Base-by-base conservation (phyloP, 1,140 invertebrate species). In the Diploscapter pachys region DNA sequence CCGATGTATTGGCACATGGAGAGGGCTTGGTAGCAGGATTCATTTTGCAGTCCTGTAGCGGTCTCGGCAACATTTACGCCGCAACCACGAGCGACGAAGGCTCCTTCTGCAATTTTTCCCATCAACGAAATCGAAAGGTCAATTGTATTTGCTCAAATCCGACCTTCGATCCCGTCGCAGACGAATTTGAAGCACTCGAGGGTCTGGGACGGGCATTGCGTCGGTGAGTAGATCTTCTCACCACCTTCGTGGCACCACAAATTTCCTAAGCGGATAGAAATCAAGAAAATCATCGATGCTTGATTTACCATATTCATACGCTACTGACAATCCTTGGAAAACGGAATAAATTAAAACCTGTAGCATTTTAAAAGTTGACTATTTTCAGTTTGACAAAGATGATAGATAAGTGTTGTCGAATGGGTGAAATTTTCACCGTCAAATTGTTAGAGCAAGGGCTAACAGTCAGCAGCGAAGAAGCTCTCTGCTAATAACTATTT, bases 131-230 rank as follows among this genome's bases (percentile, higher is more conserved):
- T 76, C 48, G 13, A 54, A 13, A 74, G 13, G 6, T 67, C 9
- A n/a, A n/a, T 9, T n/a, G 9, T 11, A 70, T 9, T 67, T 71
- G 11, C 63, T n/a, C 9, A 62, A 65, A 72, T 72, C 9, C 48
- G 50, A 13, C 8, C 51, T 8, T 50, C 31, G 31, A 31, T 70
- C 48, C 74, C n/a, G 67, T 67, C 50, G 63, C 75, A 76, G 11
- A 13, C 61, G 55, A 78, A 76, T 63, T 76, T 76, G 75, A 78
- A 76, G 63, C 75, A 76, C 54, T 76, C 75, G 56, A 76, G 50
- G 31, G 75, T 76, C 54, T 49, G n/a, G 56, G 48, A 8, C 50
- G 62, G 61, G 65, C 75, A 76, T 64, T 78, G 74, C 4, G 62
- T 31, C 8, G 75, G 75, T 13, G 8, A 51, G 75, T 69, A 76